These are phyloP conservation scores for Diorhabda elongata DNA, from an alignment of 1,140 invertebrate species.

Conservation along the genomic window DNA sequence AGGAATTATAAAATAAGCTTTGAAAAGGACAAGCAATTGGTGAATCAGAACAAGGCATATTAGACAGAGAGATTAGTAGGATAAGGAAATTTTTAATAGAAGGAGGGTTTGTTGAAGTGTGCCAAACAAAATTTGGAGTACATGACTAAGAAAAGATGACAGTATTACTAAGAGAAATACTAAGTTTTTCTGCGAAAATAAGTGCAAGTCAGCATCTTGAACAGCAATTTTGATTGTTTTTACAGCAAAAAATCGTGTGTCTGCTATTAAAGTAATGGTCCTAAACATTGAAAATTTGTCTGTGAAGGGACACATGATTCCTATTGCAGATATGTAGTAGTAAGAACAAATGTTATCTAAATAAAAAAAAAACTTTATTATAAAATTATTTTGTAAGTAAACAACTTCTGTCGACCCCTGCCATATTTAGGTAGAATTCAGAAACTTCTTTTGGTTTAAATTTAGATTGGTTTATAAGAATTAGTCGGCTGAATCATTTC, in stretches of 20 bases:
- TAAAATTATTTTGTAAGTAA: background rate
- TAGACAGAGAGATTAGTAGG: no score
- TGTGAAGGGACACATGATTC: background rate
- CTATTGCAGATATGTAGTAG: background rate
- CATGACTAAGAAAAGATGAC: no score
- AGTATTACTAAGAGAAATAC: no score
- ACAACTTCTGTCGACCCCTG: constrained; percentile 4
- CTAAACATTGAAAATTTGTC: background rate
- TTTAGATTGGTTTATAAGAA: constrained; percentile 12
- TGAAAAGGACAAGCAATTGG: no score
- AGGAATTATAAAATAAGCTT: no score
- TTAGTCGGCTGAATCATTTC: constrained; percentile 13
- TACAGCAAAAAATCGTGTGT: background rate
- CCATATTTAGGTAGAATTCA: constrained; percentile 9
- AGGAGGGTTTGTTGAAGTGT: no score
- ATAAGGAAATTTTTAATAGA: no score
- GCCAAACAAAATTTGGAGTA: no score
- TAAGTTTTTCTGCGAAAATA: no score
- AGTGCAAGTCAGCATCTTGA: background rate
- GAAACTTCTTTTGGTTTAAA: constrained; percentile 15
- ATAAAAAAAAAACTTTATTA: background rate
- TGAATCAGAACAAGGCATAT: no score
- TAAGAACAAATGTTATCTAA: background rate
- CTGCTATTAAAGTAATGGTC: background rate
- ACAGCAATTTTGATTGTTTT: background rate